Evolutionary conservation across 2,113 vertebrate species (phyloP).

Genomic region (Sinosuthora webbiana): DNA sequence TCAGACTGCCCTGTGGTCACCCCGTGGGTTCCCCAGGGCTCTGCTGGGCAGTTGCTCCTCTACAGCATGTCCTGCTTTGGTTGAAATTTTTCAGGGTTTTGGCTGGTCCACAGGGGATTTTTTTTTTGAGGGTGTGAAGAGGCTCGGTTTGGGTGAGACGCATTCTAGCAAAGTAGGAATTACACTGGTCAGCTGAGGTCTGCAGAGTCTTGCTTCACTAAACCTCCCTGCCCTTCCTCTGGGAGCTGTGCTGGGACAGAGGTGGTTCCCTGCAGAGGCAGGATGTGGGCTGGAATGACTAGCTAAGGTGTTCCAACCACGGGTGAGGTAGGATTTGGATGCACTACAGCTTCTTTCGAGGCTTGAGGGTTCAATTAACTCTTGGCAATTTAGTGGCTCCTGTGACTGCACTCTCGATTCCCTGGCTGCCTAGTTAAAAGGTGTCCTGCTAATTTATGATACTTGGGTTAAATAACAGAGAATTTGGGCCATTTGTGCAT

Average conservation of each 20-base stretch:
- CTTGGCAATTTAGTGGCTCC: not conserved
- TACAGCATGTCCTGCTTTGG: not conserved
- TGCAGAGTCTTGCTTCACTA: not conserved
- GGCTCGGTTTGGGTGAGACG: not conserved
- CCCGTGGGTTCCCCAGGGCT: not conserved
- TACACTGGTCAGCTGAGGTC: not conserved
- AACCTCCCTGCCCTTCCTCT: not conserved
- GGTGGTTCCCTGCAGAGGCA: not conserved
- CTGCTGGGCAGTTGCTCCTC: not conserved
- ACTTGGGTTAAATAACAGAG: not conserved
- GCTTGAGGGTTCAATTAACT: not conserved
- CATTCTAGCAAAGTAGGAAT: not conserved
- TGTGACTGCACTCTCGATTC: not conserved
- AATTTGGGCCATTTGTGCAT: not conserved
- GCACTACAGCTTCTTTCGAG: not conserved
- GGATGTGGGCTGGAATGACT: not conserved
- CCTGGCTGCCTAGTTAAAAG: not conserved
- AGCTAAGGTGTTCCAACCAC: not conserved
- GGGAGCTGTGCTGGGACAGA: not conserved
- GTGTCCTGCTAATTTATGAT: not conserved
- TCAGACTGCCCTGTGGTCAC: conserved; percentile 21
- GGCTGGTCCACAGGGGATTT: not conserved
- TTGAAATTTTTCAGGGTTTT: not conserved
- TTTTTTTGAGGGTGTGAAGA: conserved; percentile 17
- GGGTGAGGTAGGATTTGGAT: not conserved